A percentile compares a stretch with the other conserved stretches of the same genome.
Evolutionary conservation across 2,113 vertebrate species (phyloP).

Genomic region (Grantiella picta): DNA sequence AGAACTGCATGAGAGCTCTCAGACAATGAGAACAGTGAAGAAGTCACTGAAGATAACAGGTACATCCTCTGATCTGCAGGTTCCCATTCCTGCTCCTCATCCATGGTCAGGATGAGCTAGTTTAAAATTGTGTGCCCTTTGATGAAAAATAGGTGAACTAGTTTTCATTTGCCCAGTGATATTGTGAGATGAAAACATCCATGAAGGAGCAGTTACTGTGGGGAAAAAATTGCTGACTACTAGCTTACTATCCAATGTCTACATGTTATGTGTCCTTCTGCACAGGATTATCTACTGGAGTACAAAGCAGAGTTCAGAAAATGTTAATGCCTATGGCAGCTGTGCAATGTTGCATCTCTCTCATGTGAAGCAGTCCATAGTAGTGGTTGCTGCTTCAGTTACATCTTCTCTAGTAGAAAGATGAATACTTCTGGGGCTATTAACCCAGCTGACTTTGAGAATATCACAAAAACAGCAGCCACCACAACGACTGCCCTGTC

Average conservation of each 20-base stretch:
- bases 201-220: not conserved
- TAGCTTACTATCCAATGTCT: not conserved
- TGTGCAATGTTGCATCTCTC: not conserved
- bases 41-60: not conserved
- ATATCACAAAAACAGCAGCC: not conserved
- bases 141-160: not conserved
- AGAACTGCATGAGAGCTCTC: not conserved
- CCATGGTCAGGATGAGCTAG: not conserved
- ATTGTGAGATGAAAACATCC: not conserved
- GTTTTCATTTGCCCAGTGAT: not conserved
- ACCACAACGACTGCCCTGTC: not conserved
- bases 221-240: not conserved
- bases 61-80: not conserved
- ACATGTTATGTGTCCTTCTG: not conserved
- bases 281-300: not conserved
- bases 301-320: not conserved
- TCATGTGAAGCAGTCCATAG: not conserved
- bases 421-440: not conserved
- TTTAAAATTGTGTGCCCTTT: not conserved
- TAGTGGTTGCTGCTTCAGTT: not conserved
- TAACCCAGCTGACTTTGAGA: not conserved
- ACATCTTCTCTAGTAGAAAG: not conserved
- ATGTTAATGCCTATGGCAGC: not conserved
- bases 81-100: not conserved
- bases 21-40: not conserved